Evolutionary conservation across 2,797 vertebrate genomes (phyloP), one percentile per base, ranked within the genome.

Genomic region (Eidolon dupreanum): DNA sequence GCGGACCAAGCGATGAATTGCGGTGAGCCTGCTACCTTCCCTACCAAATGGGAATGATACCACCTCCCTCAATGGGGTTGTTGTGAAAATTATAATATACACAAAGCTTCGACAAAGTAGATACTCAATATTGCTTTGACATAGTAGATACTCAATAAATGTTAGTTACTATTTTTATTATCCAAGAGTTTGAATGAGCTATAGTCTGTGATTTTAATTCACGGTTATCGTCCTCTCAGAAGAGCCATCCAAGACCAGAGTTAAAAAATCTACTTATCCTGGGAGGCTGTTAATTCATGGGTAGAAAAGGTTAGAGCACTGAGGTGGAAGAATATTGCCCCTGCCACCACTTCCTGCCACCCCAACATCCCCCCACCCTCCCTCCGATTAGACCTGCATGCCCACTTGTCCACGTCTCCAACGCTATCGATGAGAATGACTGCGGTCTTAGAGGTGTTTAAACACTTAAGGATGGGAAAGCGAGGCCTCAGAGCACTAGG

Each of bases 111-210:
- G n/a, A 22, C 26, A 41, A 1, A 81, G 65, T 31, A 70, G 78
- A 85, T 26, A 53, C 7, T 57, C 41, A 41, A 2, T 55, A 61
- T 33, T 33, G 65, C n/a, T 78, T 83, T 26, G n/a, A 22, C 26
- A 41, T 2, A 81, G 65, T 31, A 70, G 78, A 85, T 26, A 53
- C 7, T 57, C 41, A 41, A 2, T 55, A 61, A 66, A 51, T 11
- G 43, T 77, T 90, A 68, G 20, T 61, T 84, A 53, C 41, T 77
- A 41, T 55, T 74, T 94, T 97, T 96, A 96, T 96, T 94, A 63
- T 31, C 70, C 59, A 19, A 68, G 46, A 71, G 38, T 61, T 66
- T 73, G 22, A 96, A 83, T 19, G 79, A 43, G 33, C 6, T 15
- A 24, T 41, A 94, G 66, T 36, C 38, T 26, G 68, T 16, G 59